Base-by-base conservation (phyloP, 2,888 invertebrate genomes). In the Pseudococcus viburni region DNA sequence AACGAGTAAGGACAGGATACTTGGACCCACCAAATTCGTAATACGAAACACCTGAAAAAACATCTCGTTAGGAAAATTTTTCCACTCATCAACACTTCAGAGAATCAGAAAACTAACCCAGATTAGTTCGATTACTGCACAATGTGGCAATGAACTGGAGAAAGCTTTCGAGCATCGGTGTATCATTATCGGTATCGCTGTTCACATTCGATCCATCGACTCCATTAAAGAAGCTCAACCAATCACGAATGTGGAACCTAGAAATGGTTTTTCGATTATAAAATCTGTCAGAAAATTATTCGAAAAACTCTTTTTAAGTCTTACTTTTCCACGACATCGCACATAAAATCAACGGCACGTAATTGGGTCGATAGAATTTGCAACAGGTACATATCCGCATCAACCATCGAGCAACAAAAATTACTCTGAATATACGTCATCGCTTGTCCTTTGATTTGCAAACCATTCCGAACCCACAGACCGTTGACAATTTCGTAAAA, bases 381-480 rank as follows among this genome's bases (percentile, higher is more conserved):
- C 90, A 99, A 93, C 91, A 99, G 94, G 92, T 97, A 99, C 90
- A 99, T 93, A 93, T 99, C 99, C 91, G 98, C 97, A 92, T 99
- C 99, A 15, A 98, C 97, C 97, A 99, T 98, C 15, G 98, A 98
- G 93, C 98, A 98, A 93, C 98, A 99, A 93, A 99, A 99, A 93
- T 99, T 98, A 90, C 98, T 98, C 92, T 99, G 99, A 91, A 98
- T 97, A 92, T 99, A 99, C 22, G 98, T 98, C 98, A 98, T 98
- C 55, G 98, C 98, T 92, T 99, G 99, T n/a, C 98, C 98, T 92
- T 97, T 97, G 91, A 99, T 98, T 93, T 98, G 98, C 12, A 98
- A 93, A 0, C 99, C 99, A 92, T 99, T 99, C 90, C 99, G 94
- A 87, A 91, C 97, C 99, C 99, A 99, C 91, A 98, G 94, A 11